Base-by-base conservation (phyloP, 2,888 invertebrate species). In the Polietes domitor region DNA sequence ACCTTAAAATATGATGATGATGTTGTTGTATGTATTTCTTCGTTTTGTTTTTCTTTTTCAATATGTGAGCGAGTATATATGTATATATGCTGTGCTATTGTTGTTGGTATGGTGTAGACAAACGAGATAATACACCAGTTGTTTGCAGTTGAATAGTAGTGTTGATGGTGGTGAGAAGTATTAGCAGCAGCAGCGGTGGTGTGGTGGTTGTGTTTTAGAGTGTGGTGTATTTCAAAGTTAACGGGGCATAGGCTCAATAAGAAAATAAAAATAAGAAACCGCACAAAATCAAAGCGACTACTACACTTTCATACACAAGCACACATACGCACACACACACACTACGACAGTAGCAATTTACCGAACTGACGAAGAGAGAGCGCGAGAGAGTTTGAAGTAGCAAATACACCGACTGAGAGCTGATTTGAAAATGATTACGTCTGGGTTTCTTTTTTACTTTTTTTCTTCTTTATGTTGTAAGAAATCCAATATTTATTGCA, bases 1-100 rank as follows among this genome's bases (percentile, higher is more conserved):
- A 87, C 87, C 86, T 86, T 82, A 47, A 75, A 78, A 71, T 75
- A 63, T 77, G 68, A 53, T 50, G 68, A 19, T n/a, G n/a, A n/a
- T 70, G 65, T 68, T 65, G 55, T 76, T 58, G 73, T 41, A 17
- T 68, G 73, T 41, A 21, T 68, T 79, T 70, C 41, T 79, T 70
- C 41, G 37, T 47, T 73, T 43, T 65, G 37, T 58, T 58, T 61
- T 41, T 28, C 47, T 58, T 58, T 61, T 41, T 28, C 47, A 47
- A 78, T 65, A 72, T 37, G n/a, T n/a, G 37, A 17, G 63, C 17
- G 32, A 21, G 37, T 63, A 50, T 65, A 10, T 26, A 50, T 55
- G 37, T 26, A 9, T 41, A 12, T 21, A 9, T 43, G 37, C 47
- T 72, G 79, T 77, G 80, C 78, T 19, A 24, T 76, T 77, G 76